Evolutionary conservation across 2,888 invertebrate genomes (phyloP), one percentile per base, ranked within the genome.

Genomic region (Hypercompe scribonia): DNA sequence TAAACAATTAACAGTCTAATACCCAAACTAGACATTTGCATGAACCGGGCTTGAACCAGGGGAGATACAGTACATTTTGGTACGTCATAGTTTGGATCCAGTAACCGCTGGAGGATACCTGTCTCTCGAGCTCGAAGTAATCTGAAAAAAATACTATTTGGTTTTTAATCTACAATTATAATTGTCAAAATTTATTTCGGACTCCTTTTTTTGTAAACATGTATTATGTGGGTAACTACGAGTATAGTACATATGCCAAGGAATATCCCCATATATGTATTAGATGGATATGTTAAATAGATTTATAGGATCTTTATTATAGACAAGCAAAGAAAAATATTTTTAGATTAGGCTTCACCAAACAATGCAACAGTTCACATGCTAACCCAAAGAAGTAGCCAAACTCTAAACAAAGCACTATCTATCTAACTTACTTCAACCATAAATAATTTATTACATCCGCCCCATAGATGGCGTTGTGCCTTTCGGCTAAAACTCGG

Each of bases 61-160:
- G 85, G 72, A 5, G 77, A 69, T 5, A 42, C 39, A 2, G 79
- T 71, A 64, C 90, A 90, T 15, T 75, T 71, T 0, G 84, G 83
- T 4, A 79, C 74, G 58, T 83, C 75, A 2, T 65, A 69, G 4
- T 86, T 76, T 13, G 70, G 68, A 3, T 54, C 15, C 3, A 80
- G 68, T 11, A 86, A 50, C 0, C 85, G 82, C 11, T 72, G 69
- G 1, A 90, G 77, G 10, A 92, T 76, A 15, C 92, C 92, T 0
- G 83, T 75, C 82, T 92, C 93, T 76, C 83, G 86, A 2, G 85
- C 84, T 36, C 90, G 85, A 0, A 92, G 84, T 11, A 80, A 83
- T 10, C 92, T 92, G 88, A 28, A 86, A 89, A 69, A 67, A 10
- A 50, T 3, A 50, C 4, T 4, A 4, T 39, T 39, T 18, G 15